Evolutionary conservation across 2,797 vertebrate species (phyloP), one percentile per base, ranked within the genome.

Genomic region (Aselliscus stoliczkanus): DNA sequence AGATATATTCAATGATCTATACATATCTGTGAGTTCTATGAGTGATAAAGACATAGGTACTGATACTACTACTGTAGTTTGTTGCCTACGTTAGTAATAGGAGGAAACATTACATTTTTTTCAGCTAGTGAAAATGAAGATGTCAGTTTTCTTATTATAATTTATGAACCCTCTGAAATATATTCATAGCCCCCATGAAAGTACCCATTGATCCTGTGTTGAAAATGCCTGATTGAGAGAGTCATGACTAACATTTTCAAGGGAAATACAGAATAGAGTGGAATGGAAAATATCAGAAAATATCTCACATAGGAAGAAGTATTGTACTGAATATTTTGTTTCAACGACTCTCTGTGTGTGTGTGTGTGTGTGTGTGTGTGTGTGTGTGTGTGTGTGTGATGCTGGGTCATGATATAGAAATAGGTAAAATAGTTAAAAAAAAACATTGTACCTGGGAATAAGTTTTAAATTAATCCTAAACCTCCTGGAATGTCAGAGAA

Each of bases 71-170:
- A 73, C 7, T 47, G 1, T 14, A 67, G 25, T 72, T 80, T 47
- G 10, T 56, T 88, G 14, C 4, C 23, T 87, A 67, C 11, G 12
- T 83, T 86, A 82, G 73, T 79, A 92, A 52, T 29, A 72, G 37
- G 88, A 88, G 27, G 37, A 89, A 89, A 52, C 23, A 50, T 25
- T 89, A 76, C 23, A 79, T 86, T 86, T 82, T 42, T 94, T 91
- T 95, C 31, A 82, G 13, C 62, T 90, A 42, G 80, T 93, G 56
- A 79, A 95, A 86, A 89, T 56, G 5, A 85, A 95, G 69, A 62
- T 73, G 8, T 21, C 65, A 85, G 56, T 87, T 94, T 88, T 87
- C 13, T n/a, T 27, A 37, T 83, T 82, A 80, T 75, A 75, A 42
- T 69, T 42, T 94, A 50, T 37, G 31, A 92, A 15, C 20, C 13